phyloP scores from a whole-genome alignment of 2,888 invertebrate species.

The Eustalomyia histrio region DNA sequence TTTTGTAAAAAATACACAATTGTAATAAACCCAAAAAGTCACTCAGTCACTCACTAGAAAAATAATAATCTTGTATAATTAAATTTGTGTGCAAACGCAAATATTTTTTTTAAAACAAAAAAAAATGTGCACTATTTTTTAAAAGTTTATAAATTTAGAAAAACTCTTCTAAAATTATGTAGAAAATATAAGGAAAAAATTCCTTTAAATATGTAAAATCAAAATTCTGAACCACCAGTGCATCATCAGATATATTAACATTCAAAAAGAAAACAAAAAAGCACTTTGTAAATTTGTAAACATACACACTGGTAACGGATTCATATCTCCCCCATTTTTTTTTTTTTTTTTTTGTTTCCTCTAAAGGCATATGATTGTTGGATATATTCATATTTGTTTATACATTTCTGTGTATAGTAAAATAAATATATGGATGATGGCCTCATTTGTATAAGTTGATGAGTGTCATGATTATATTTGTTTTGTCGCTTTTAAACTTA shows the following conservation, averaged over 20 bases:
- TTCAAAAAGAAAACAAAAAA: conserved; percentile 14
- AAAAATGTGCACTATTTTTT: no score
- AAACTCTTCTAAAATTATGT: no score
- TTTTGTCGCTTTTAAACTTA: conserved; percentile 66
- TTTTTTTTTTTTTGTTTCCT: no score
- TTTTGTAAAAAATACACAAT: no score
- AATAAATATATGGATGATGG: conserved; percentile 45
- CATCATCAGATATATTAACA: conserved; percentile 4
- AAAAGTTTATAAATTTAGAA: no score
- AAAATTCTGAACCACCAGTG: neutral
- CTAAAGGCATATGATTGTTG: conserved; percentile 31
- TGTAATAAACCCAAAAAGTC: no score
- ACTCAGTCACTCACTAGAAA: no score
- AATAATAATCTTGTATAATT: no score
- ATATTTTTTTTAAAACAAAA: no score
- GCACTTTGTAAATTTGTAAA: conserved; percentile 39
- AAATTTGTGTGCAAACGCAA: no score
- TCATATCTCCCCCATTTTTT: conserved; percentile 4
- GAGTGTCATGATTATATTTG: conserved; percentile 69
- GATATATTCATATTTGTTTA: neutral
- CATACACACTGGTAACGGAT: conserved; percentile 12
- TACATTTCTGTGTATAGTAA: conserved; percentile 18
- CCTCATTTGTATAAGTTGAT: conserved; percentile 57
- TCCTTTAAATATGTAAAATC: no score
- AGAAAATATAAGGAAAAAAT: no score